Evolutionary conservation across 2,113 vertebrate genomes (phyloP).

Genomic region (Panthera uncia): DNA sequence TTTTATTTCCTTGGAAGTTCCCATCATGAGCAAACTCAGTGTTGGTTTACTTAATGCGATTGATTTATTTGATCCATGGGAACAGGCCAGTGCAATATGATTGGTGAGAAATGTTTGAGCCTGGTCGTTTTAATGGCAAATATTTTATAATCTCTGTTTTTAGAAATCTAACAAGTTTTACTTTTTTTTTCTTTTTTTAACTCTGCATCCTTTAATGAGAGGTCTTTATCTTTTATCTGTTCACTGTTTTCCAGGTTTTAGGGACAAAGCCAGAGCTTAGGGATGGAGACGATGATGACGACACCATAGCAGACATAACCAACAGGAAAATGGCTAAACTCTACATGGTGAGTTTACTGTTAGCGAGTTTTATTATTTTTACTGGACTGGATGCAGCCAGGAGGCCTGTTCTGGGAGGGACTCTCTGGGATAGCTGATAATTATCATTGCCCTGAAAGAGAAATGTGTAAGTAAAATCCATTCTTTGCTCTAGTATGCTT

Average conservation of each 20-base stretch:
- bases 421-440: not conserved
- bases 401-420: not conserved
- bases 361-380: not conserved
- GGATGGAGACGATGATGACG: conserved; percentile 85
- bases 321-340: conserved; percentile 94
- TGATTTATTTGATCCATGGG: not conserved
- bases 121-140: not conserved
- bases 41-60: not conserved
- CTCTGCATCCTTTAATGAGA: not conserved
- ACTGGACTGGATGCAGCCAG: too few species aligned
- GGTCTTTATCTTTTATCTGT: not conserved
- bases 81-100: not conserved
- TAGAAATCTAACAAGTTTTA: not conserved
- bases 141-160: not conserved
- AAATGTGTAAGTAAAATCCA: not conserved
- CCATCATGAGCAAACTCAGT: not conserved
- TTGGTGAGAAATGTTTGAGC: not conserved
- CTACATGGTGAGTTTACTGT: conserved; percentile 87
- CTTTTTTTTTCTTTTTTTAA: not conserved
- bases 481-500: not conserved
- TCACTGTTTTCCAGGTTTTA: conserved; percentile 85
- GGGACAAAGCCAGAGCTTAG: conserved; percentile 88
- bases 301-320: conserved; percentile 87
- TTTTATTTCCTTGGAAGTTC: conserved; percentile 14
- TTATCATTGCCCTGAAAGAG: not conserved